These are phyloP conservation scores for Phymorhynchus buccinoides DNA, from an alignment of 1,140 invertebrate species.

Conservation along the genomic window DNA sequence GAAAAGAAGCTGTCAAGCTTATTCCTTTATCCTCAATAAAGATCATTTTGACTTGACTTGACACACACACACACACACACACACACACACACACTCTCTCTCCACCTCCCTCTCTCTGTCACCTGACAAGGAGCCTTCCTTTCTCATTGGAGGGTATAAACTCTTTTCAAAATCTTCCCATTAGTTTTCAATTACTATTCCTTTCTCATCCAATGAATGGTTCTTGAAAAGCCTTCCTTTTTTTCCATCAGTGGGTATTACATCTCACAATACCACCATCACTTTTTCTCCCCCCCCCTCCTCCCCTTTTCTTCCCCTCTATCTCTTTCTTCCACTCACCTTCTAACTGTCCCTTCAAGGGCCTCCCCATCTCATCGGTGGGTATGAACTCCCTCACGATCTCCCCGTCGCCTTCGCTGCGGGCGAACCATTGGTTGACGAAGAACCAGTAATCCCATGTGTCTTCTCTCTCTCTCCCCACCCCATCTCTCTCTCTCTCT, in stretches of 20 bases:
- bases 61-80: conserved; percentile 27
- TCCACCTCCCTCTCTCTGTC: neutral
- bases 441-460: conserved; percentile 73
- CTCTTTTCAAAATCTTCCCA: too few species aligned
- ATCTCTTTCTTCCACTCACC: conserved; percentile 55
- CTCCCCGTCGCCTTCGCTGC: conserved; percentile 67
- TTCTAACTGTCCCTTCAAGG: conserved; percentile 64
- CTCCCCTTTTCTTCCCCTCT: too few species aligned
- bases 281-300: neutral
- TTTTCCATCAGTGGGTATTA: too few species aligned
- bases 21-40: too few species aligned
- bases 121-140: too few species aligned
- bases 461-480: conserved; percentile 57
- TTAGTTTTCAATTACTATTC: too few species aligned
- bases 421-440: conserved; percentile 70
- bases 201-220: too few species aligned
- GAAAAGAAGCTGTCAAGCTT: too few species aligned
- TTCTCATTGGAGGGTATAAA: too few species aligned
- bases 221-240: too few species aligned
- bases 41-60: too few species aligned
- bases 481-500: too few species aligned
- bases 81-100: neutral
- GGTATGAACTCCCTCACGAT: conserved; percentile 71
- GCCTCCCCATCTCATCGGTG: conserved; percentile 68
- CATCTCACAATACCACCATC: neutral